phyloP scores from a whole-genome alignment of 2,888 invertebrate genomes.

The Eilema griseolum region DNA sequence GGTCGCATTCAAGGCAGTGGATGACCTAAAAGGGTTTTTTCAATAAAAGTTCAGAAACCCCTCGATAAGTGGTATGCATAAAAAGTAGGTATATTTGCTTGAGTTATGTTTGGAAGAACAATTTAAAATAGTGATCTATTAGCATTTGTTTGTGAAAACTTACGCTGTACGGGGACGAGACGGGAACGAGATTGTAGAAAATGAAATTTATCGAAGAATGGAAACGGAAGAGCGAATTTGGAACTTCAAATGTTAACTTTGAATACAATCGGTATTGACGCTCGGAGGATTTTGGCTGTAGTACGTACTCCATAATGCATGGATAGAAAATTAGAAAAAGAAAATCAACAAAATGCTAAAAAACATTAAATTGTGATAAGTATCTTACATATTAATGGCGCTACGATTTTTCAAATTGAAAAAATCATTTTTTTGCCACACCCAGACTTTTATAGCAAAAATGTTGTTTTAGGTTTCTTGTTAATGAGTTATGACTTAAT shows the following conservation, averaged over 20 bases:
- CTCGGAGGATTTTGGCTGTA: too few relatives aligned
- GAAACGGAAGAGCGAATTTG: too few relatives aligned
- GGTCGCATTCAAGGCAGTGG: background rate
- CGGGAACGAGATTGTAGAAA: conserved; percentile 28
- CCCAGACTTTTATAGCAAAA: background rate
- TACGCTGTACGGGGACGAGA: conserved; percentile 34
- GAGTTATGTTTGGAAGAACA: conserved; percentile 64
- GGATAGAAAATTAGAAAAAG: too few relatives aligned
- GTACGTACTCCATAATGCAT: too few relatives aligned
- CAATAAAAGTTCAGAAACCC: conserved; percentile 24
- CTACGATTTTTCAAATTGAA: background rate
- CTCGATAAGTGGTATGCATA: conserved; percentile 68
- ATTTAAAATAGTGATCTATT: conserved; percentile 77
- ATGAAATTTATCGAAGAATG: too few relatives aligned
- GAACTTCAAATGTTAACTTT: too few relatives aligned
- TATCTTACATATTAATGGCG: background rate
- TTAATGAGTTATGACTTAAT: background rate
- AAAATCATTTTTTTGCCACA: background rate
- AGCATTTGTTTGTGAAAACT: conserved; percentile 70
- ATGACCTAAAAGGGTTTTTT: conserved; percentile 25
- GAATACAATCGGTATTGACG: too few relatives aligned
- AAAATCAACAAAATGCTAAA: too few relatives aligned
- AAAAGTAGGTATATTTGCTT: conserved; percentile 59
- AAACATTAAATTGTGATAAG: background rate
- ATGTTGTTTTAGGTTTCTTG: too few relatives aligned